Conservation (phyloP, 2,888 invertebrate species). For the Idaea biselata region DNA sequence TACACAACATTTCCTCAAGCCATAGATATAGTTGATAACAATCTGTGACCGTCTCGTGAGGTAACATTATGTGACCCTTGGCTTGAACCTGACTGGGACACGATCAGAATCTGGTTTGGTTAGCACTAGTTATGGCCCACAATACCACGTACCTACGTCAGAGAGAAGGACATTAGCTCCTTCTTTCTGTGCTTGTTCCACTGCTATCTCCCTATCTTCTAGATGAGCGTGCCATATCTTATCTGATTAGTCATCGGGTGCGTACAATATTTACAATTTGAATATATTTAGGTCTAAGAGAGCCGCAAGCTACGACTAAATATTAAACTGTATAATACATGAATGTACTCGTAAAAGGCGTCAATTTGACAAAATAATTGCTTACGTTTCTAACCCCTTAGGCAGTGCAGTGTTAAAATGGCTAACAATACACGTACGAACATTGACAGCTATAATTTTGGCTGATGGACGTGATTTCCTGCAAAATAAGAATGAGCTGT, state of each 20-base stretch:
- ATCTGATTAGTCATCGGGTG: too few species aligned
- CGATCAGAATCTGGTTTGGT: not conserved
- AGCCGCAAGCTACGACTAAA: too few species aligned
- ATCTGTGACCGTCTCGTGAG: not conserved
- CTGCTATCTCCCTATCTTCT: too few species aligned
- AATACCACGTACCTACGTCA: not conserved
- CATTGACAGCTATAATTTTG: not conserved
- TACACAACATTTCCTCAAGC: not conserved
- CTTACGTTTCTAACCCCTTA: not conserved
- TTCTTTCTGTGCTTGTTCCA: too few species aligned
- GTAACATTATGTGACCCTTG: not conserved
- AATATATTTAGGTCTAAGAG: not conserved
- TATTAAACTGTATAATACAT: too few species aligned
- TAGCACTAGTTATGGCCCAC: not conserved
- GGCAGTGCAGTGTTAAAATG: not conserved
- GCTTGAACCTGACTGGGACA: not conserved
- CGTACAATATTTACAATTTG: too few species aligned
- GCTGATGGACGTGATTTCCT: not conserved
- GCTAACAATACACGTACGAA: not conserved
- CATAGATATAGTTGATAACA: not conserved
- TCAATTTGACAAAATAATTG: not conserved
- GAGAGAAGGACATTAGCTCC: too few species aligned
- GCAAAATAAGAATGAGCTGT: not conserved
- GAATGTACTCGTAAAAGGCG: not conserved
- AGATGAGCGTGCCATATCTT: too few species aligned